Conservation (phyloP, 2,113 vertebrate genomes). For the Cnemophilus loriae region DNA sequence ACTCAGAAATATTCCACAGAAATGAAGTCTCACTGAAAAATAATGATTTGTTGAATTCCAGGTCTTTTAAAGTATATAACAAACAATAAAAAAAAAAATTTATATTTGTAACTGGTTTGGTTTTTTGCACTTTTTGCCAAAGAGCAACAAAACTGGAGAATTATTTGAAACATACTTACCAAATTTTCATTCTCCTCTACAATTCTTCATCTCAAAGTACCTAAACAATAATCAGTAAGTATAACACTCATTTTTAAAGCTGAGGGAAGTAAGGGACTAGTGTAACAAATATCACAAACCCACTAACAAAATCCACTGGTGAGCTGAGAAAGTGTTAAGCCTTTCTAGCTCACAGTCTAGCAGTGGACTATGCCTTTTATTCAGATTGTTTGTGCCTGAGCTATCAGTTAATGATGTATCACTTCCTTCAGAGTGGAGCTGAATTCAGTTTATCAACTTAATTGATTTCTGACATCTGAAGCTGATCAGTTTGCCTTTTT, state of each 20-base stretch:
- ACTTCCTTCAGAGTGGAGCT: background rate
- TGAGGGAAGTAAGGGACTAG: background rate
- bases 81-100: background rate
- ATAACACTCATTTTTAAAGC: background rate
- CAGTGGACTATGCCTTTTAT: background rate
- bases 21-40: background rate
- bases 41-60: background rate
- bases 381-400: background rate
- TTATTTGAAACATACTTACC: background rate
- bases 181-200: background rate
- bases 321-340: background rate
- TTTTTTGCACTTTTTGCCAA: background rate
- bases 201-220: background rate
- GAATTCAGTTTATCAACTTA: background rate
- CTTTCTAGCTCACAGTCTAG: background rate
- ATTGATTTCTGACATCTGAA: background rate
- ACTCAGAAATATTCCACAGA: background rate
- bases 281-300: background rate
- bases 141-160: background rate
- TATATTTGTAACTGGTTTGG: fast-evolving
- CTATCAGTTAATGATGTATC: background rate
- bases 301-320: background rate
- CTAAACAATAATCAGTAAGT: background rate
- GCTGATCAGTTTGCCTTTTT: background rate
- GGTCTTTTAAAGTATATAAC: background rate